Evolutionary conservation across 2,888 invertebrate genomes (phyloP).

Genomic region (Amitus sp.): DNA sequence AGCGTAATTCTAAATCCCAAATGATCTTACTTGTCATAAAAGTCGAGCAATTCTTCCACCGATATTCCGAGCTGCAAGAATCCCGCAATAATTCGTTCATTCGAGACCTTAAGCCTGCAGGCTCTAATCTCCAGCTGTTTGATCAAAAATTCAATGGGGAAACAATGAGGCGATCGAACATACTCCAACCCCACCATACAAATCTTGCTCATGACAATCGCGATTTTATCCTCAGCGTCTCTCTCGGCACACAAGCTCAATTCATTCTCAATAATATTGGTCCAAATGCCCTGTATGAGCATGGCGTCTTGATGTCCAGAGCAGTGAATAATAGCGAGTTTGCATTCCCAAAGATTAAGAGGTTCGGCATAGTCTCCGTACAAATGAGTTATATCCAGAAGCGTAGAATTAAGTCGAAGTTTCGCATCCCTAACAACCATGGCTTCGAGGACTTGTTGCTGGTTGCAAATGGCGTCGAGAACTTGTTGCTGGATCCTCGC

Average conservation of each 20-base stretch:
- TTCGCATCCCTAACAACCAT: conserved; percentile 69
- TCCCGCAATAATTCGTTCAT: conserved; percentile 80
- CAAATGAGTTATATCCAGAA: conserved; percentile 88
- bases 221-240: conserved; percentile 71
- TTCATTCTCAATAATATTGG: conserved; percentile 78
- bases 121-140: conserved; percentile 82
- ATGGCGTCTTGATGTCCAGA: conserved; percentile 91
- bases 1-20: too few relatives aligned
- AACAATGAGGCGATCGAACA: conserved; percentile 84
- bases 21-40: conserved; percentile 77
- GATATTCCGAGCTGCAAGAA: conserved; percentile 82
- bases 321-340: conserved; percentile 93
- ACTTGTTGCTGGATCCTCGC: conserved; percentile 84
- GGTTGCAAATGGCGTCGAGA: conserved; percentile 73
- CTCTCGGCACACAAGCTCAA: conserved; percentile 67
- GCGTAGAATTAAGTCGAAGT: conserved; percentile 79
- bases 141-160: conserved; percentile 86
- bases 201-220: conserved; percentile 80
- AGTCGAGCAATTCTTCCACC: conserved; percentile 80
- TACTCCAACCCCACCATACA: conserved; percentile 82
- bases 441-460: conserved; percentile 56
- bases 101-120: conserved; percentile 77
- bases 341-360: conserved; percentile 91
- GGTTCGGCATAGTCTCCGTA: conserved; percentile 94
- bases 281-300: conserved; percentile 92